Evolutionary conservation across 2,113 vertebrate species (phyloP).

Genomic region (Ursus arctos): DNA sequence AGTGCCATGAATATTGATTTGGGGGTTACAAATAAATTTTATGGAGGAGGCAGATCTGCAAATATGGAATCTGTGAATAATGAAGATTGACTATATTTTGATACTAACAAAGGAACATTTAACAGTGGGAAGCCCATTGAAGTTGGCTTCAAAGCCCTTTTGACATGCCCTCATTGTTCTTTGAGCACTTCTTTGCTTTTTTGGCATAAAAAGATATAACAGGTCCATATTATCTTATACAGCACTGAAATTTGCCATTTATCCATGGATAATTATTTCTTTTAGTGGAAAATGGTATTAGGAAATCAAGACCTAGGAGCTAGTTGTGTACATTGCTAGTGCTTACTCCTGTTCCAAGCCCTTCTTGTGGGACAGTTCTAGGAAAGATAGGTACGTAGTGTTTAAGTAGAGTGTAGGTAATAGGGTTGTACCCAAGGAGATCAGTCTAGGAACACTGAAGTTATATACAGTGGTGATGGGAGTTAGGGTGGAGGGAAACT

Average conservation of each 20-base stretch:
- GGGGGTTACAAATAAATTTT: neutral
- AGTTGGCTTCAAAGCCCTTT: neutral
- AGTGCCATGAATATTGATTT: neutral
- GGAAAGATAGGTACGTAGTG: neutral
- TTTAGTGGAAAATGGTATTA: neutral
- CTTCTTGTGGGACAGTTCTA: neutral
- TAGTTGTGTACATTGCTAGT: neutral
- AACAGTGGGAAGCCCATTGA: neutral
- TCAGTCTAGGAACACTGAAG: neutral
- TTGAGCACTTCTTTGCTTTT: slow-evolving; percentile 12
- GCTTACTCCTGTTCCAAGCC: neutral
- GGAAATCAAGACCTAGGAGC: neutral
- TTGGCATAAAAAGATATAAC: neutral
- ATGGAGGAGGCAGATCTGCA: neutral
- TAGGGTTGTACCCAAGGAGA: neutral
- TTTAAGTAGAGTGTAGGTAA: neutral
- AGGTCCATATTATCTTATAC: neutral
- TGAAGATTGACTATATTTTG: neutral
- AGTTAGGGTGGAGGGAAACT: neutral
- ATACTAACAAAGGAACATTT: neutral
- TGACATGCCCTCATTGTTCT: neutral
- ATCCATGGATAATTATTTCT: neutral
- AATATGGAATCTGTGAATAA: neutral
- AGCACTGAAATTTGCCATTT: neutral
- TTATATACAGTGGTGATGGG: neutral